Conservation (phyloP, 64 coral and sea anemone genomes). For the Montipora cactus region DNA sequence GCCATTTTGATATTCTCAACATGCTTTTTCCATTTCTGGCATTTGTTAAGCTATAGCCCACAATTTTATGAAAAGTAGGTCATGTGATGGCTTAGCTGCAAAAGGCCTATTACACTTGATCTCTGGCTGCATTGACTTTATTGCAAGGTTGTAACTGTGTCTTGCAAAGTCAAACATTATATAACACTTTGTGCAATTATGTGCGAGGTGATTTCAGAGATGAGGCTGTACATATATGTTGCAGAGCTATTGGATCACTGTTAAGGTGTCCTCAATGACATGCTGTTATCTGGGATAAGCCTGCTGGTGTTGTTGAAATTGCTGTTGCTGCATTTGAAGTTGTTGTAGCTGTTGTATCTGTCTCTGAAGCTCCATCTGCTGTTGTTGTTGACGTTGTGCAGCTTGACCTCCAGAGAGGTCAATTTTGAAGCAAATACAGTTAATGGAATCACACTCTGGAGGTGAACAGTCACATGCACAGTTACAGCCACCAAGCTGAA, state of each 20-base stretch:
- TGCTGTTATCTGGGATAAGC: conserved; percentile 28
- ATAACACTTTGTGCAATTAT: no score
- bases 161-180: no score
- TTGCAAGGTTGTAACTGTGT: no score
- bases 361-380: background rate
- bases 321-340: conserved; percentile 33
- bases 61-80: no score
- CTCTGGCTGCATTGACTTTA: no score
- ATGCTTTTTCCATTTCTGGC: no score
- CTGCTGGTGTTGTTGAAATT: conserved; percentile 24
- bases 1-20: no score
- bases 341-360: conserved; percentile 44
- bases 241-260: background rate
- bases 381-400: conserved; percentile 10
- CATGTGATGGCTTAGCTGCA: no score
- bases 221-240: no score
- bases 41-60: no score
- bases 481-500: conserved; percentile 93
- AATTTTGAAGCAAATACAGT: conserved; percentile 95
- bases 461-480: conserved; percentile 90
- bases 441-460: conserved; percentile 89
- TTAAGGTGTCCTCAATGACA: background rate
- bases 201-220: no score
- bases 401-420: conserved; percentile 36
- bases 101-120: no score